Conservation (phyloP, 1,140 invertebrate species). For the Geopemphigus sp. region DNA sequence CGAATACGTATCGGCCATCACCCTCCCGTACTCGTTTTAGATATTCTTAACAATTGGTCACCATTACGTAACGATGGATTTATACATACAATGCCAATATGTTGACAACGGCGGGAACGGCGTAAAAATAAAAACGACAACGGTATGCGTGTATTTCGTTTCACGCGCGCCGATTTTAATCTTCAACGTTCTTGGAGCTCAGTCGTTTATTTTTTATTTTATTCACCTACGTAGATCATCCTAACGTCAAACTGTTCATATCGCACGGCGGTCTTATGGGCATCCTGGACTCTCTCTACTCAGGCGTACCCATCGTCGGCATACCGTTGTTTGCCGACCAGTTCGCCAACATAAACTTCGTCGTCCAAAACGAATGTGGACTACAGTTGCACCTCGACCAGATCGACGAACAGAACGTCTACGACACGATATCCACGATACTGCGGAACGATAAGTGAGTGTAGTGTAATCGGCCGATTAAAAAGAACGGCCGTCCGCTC, state of each 20-base stretch:
- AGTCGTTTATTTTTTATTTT: not conserved
- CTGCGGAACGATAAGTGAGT: not conserved
- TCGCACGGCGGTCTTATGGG: conserved; percentile 58
- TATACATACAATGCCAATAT: too few species aligned
- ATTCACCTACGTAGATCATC: conserved; percentile 53
- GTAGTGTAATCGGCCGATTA: too few species aligned
- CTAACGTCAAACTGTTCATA: conserved; percentile 57
- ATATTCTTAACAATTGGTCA: too few species aligned
- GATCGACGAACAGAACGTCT: not conserved
- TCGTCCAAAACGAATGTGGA: conserved; percentile 55
- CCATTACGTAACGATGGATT: too few species aligned
- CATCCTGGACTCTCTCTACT: conserved; percentile 56
- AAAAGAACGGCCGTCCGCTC: too few species aligned
- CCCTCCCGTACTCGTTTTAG: too few species aligned
- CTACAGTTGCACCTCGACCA: conserved; percentile 53
- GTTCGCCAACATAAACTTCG: conserved; percentile 55
- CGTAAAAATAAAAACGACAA: too few species aligned
- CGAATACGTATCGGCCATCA: too few species aligned
- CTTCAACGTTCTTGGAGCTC: too few species aligned
- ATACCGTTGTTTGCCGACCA: conserved; percentile 53
- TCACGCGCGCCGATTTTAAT: too few species aligned
- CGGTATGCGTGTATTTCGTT: too few species aligned
- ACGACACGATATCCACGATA: not conserved
- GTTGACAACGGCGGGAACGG: too few species aligned
- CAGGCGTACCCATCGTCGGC: conserved; percentile 57